Conservation (phyloP, 2,113 vertebrate genomes). For the Glareola pratincola region DNA sequence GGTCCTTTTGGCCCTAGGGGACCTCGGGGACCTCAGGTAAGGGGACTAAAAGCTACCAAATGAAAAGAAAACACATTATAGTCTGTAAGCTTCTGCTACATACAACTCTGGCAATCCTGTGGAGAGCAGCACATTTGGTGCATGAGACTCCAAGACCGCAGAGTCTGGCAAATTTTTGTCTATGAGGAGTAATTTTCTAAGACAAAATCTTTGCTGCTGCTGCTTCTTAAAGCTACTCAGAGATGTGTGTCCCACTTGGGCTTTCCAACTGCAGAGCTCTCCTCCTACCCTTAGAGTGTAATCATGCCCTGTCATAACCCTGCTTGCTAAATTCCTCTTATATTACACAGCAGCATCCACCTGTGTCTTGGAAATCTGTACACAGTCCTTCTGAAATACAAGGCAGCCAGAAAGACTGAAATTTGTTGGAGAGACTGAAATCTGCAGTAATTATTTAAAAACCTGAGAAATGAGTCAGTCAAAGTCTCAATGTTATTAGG, state of each 20-base stretch:
- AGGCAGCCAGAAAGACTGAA: neutral
- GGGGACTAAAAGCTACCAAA: neutral
- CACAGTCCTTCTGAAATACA: neutral
- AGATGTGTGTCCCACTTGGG: neutral
- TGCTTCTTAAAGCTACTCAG: neutral
- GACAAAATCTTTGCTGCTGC: neutral
- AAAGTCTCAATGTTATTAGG: neutral
- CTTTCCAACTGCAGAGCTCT: neutral
- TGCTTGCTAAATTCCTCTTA: neutral
- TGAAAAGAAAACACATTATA: neutral
- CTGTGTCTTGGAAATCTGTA: neutral
- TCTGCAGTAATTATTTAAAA: neutral
- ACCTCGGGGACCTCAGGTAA: slow-evolving; percentile 81
- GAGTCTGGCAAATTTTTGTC: neutral
- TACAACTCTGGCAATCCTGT: neutral
- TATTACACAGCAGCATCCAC: neutral
- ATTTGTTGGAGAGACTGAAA: neutral
- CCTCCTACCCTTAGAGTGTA: neutral
- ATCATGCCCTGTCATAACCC: neutral
- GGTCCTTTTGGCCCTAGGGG: slow-evolving; percentile 74
- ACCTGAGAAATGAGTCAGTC: neutral
- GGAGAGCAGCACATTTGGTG: neutral
- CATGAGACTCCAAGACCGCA: neutral
- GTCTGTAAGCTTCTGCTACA: neutral
- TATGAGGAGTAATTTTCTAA: neutral